Percentiles rank a stretch among this genome's conserved stretches.
phyloP scores from a whole-genome alignment of 2,113 vertebrate species.

The Gymnorhina tibicen region DNA sequence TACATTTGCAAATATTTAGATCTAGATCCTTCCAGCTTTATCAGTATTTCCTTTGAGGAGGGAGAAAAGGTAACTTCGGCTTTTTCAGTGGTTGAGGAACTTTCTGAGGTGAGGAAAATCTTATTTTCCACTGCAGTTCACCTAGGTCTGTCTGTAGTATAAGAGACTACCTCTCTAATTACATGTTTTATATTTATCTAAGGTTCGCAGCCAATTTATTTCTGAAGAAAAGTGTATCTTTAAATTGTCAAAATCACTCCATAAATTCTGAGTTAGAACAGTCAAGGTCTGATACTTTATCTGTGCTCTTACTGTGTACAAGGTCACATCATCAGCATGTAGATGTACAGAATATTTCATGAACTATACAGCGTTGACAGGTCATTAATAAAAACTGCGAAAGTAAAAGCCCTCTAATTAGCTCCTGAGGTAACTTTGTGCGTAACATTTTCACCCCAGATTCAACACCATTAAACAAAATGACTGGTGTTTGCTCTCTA shows the following conservation, averaged over 20 bases:
- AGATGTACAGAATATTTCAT: constrained; percentile 68
- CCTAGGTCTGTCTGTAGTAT: neutral
- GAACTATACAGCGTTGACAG: constrained; percentile 64
- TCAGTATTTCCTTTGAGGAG: neutral
- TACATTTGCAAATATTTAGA: neutral
- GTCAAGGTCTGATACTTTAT: constrained; percentile 62
- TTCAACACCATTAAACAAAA: constrained; percentile 79
- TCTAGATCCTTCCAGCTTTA: neutral
- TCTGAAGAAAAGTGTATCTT: constrained; percentile 40
- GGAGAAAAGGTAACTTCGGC: neutral
- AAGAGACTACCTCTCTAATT: neutral
- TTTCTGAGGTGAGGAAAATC: neutral
- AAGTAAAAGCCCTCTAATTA: constrained; percentile 78
- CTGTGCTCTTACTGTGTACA: constrained; percentile 59
- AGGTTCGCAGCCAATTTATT: constrained; percentile 11
- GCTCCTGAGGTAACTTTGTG: constrained; percentile 73
- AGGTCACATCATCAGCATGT: constrained; percentile 68
- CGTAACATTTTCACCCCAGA: constrained; percentile 78
- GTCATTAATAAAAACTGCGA: constrained; percentile 77
- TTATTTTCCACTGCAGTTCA: neutral
- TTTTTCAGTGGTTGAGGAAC: neutral
- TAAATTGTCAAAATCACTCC: constrained; percentile 54
- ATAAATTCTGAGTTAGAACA: constrained; percentile 59
- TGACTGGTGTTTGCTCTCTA: constrained; percentile 71
- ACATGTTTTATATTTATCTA: neutral